Percentiles rank a stretch among this genome's conserved stretches.
Evolutionary conservation across 2,888 invertebrate genomes (phyloP).

Genomic region (Agrilus mali): DNA sequence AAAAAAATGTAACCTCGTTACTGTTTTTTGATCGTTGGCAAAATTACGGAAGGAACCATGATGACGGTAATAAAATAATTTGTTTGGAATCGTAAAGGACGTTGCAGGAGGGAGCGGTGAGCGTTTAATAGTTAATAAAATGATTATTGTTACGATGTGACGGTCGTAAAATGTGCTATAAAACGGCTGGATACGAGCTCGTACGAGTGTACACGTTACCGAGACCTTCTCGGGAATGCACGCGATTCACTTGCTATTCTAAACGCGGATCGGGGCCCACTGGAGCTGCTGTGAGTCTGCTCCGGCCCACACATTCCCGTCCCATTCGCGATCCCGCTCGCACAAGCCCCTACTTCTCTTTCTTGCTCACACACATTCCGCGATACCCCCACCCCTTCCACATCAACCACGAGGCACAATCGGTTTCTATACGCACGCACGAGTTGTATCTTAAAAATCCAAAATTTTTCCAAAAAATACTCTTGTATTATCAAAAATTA

Average conservation of each 20-base stretch:
- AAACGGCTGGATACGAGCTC: constrained; percentile 21
- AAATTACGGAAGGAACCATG: too few relatives aligned
- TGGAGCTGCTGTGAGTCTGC: constrained; percentile 48
- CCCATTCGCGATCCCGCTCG: constrained; percentile 32
- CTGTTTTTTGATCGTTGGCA: too few relatives aligned
- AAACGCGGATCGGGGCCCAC: constrained; percentile 42
- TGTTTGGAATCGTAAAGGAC: too few relatives aligned
- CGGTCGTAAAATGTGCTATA: constrained; percentile 29
- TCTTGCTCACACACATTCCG: constrained; percentile 14
- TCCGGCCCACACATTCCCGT: constrained; percentile 33
- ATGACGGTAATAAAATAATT: too few relatives aligned
- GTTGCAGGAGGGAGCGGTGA: constrained; percentile 11
- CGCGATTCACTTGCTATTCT: constrained; percentile 57
- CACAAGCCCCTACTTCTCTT: constrained; percentile 25
- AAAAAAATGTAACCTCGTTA: too few relatives aligned
- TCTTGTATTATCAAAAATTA: constrained; percentile 20
- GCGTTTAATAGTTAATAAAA: constrained; percentile 24
- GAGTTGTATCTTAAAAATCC: constrained; percentile 1
- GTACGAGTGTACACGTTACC: constrained; percentile 28
- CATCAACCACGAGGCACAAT: constrained; percentile 25
- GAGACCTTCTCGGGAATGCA: constrained; percentile 36
- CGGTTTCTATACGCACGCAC: constrained; percentile 32
- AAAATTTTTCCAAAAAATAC: constrained; percentile 9
- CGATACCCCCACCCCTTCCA: neutral
- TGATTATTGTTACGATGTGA: constrained; percentile 34